Evolutionary conservation across 1,140 invertebrate genomes (phyloP).

Genomic region (Drosophila sp.): DNA sequence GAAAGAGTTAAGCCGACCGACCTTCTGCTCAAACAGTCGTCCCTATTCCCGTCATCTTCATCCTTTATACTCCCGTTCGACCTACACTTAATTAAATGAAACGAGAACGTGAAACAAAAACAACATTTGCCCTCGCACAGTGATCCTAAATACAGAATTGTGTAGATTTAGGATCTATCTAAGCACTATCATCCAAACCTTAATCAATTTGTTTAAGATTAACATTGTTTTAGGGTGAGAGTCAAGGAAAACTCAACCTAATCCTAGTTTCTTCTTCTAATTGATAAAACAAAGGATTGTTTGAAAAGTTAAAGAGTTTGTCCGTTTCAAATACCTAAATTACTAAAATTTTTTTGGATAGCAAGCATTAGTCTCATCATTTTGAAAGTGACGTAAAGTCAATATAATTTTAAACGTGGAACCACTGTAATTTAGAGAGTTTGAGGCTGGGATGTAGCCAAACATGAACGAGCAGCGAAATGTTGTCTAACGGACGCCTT

Average conservation of each 20-base stretch:
- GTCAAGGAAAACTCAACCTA: too few relatives aligned
- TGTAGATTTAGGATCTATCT: not conserved
- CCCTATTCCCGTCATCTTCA: not conserved
- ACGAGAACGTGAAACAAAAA: constrained; percentile 43
- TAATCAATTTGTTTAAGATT: too few relatives aligned
- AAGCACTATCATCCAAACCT: too few relatives aligned
- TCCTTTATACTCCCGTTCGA: constrained; percentile 18
- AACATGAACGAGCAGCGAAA: constrained; percentile 23
- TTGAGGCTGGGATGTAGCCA: not conserved
- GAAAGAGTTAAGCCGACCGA: constrained; percentile 56
- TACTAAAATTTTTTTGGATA: too few relatives aligned
- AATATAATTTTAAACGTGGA: not conserved
- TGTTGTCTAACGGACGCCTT: constrained; percentile 45
- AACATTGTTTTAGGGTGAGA: too few relatives aligned
- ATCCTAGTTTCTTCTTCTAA: too few relatives aligned
- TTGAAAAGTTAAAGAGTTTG: too few relatives aligned
- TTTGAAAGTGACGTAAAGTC: too few relatives aligned
- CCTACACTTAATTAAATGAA: constrained; percentile 70
- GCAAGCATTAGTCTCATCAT: too few relatives aligned
- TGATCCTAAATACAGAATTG: constrained; percentile 5
- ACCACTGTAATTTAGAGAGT: not conserved
- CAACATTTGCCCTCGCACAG: constrained; percentile 24
- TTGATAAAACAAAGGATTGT: too few relatives aligned
- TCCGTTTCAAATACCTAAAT: too few relatives aligned
- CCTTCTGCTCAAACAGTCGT: constrained; percentile 16